A percentile compares a stretch with the other conserved stretches of the same genome.
Evolutionary conservation across 2,113 vertebrate genomes (phyloP).

Genomic region (Datnioides undecimradiatus): DNA sequence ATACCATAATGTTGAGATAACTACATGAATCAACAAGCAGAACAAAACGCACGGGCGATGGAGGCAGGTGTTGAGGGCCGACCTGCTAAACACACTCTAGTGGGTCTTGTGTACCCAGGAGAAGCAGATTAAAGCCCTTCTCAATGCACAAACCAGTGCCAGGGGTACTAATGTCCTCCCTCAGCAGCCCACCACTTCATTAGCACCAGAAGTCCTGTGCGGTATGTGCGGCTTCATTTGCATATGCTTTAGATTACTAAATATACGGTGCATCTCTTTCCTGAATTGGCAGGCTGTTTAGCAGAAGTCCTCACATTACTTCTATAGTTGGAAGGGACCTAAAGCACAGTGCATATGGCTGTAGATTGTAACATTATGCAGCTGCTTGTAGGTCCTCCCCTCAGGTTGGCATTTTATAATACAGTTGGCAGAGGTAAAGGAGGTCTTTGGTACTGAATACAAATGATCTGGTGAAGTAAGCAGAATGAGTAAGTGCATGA

Average conservation of each 20-base stretch:
- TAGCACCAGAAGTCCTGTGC: constrained; percentile 32
- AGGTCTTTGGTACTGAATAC: constrained; percentile 30
- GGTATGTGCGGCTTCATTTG: constrained; percentile 29
- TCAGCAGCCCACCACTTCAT: constrained; percentile 56
- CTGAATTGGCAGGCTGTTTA: neutral
- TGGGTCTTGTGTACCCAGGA: constrained; percentile 42
- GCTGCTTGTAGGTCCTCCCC: neutral
- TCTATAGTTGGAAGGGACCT: neutral
- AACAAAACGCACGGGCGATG: constrained; percentile 27
- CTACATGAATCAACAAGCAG: constrained; percentile 55
- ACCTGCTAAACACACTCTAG: constrained; percentile 52
- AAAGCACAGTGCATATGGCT: neutral
- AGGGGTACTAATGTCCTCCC: constrained; percentile 45
- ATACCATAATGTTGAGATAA: constrained; percentile 55
- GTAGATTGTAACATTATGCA: neutral
- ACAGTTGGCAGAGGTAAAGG: neutral
- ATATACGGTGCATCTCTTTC: neutral
- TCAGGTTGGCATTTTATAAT: constrained; percentile 21
- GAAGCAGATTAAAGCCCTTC: constrained; percentile 51
- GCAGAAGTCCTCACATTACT: neutral
- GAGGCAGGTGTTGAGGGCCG: constrained; percentile 53
- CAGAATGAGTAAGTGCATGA: constrained; percentile 8
- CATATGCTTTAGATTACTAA: constrained; percentile 41
- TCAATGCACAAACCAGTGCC: constrained; percentile 43
- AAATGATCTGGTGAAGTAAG: constrained; percentile 27